Base-by-base conservation (phyloP, 1,140 invertebrate genomes). In the Macrocentrus cingulum region DNA sequence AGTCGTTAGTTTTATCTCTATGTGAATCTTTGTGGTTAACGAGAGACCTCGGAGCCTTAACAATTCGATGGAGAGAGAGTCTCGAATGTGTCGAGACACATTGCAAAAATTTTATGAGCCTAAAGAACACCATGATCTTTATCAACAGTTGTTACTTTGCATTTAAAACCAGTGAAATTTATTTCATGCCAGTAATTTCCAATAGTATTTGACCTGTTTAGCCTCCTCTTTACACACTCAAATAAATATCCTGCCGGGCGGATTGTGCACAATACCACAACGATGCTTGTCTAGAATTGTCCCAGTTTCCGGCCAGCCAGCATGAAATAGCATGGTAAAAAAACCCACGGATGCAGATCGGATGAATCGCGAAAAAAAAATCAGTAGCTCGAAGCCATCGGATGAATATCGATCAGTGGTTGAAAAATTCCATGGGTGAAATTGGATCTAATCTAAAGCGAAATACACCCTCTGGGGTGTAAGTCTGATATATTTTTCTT, bases 11-110 rank as follows among this genome's bases (percentile, higher is more conserved):
- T 36, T 51, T 51, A 51, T 51, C 49, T 51, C 34, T 8, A 32
- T 51, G 15, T 51, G 15, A 20, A 51, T 51, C 49, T 51, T 51
- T 19, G 49, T 37, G 25, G 32, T 37, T 51, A 51, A 51, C 49
- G 49, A 51, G 16, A 32, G 49, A 36, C 20, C 49, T 39, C 13
- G 36, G n/a, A n/a, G 36, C 13, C 15, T 13, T 39, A 39, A 39
- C 19, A 25, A 48, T 25, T 13, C 9, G 22, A 25, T 23, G 16
- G 45, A 7, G 45, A 29, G 19, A 46, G 44, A 48, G n/a, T 29
- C 6, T 48, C 39, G 2, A 39, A 39, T 39, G 13, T 15, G 13
- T 39, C 13, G 36, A 39, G 36, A 3, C 8, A 39, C 36, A 39
- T 39, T 39, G 36, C 36, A 11, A 15, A 39, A 8, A 39, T 39